Conservation (phyloP, 2,113 vertebrate species). For the Zapus hudsonius region DNA sequence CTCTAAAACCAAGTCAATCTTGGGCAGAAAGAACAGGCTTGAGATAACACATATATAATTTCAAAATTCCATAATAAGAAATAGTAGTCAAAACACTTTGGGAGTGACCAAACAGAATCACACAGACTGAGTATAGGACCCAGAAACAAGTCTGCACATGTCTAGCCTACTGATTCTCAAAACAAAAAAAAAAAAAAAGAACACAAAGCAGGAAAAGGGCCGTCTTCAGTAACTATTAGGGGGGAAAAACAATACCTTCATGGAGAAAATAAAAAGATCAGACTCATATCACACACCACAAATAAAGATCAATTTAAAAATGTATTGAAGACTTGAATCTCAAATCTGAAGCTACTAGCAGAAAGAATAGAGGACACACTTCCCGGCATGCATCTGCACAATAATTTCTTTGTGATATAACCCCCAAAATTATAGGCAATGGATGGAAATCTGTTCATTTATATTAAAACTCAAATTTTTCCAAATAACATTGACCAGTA, state of each 20-base stretch:
- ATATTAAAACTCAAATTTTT: not conserved
- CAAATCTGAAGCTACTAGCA: not conserved
- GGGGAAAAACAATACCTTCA: not conserved
- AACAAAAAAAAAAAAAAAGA: not conserved
- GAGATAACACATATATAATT: too few species aligned
- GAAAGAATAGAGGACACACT: not conserved
- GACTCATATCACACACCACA: not conserved
- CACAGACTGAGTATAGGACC: not conserved
- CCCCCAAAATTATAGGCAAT: not conserved
- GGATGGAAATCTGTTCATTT: not conserved
- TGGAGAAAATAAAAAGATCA: not conserved
- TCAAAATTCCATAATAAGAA: too few species aligned
- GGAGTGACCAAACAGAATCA: not conserved
- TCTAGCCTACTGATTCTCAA: not conserved
- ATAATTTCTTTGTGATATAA: not conserved
- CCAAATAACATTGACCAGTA: not conserved
- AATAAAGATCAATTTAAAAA: not conserved
- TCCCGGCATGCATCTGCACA: not conserved
- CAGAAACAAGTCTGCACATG: not conserved
- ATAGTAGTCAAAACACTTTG: too few species aligned
- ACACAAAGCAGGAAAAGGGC: not conserved
- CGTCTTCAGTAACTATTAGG: not conserved
- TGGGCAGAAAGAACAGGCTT: not conserved
- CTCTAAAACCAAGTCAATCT: not conserved
- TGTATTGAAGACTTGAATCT: not conserved